These are phyloP conservation scores for Bugulina stolonifera DNA, from an alignment of 2,888 invertebrate genomes.

Conservation along the genomic window DNA sequence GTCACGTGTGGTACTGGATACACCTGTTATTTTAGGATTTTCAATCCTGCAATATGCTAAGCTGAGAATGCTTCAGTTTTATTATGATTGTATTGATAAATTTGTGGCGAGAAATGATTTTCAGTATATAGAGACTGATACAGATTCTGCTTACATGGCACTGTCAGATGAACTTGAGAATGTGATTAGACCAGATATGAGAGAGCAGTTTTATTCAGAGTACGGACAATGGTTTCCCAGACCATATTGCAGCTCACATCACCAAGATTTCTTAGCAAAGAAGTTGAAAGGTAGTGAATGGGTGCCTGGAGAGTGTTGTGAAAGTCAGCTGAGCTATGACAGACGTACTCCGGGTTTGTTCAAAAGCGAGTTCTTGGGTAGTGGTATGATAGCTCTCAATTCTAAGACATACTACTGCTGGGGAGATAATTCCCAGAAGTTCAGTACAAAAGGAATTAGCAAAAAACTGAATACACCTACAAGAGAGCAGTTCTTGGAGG, in stretches of 20 bases:
- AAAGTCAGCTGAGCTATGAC: background rate
- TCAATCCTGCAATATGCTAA: background rate
- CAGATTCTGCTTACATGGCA: background rate
- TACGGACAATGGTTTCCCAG: background rate
- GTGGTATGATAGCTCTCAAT: background rate
- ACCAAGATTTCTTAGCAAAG: too few relatives aligned
- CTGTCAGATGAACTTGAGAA: background rate
- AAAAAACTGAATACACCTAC: background rate
- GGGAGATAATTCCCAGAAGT: too few relatives aligned
- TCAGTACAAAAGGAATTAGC: background rate
- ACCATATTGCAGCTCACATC: background rate
- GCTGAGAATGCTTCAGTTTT: background rate
- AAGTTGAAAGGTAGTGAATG: background rate
- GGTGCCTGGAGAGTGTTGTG: background rate
- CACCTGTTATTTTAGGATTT: background rate
- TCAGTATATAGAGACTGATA: background rate
- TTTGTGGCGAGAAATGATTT: background rate
- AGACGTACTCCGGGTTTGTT: background rate
- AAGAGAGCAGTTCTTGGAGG: background rate
- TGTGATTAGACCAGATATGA: background rate
- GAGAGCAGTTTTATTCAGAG: background rate
- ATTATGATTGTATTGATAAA: background rate
- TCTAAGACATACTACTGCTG: background rate
- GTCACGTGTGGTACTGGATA: background rate
- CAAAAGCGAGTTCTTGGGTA: background rate